phyloP scores from a whole-genome alignment of 2,888 invertebrate genomes.

The Stramonita haemastoma region DNA sequence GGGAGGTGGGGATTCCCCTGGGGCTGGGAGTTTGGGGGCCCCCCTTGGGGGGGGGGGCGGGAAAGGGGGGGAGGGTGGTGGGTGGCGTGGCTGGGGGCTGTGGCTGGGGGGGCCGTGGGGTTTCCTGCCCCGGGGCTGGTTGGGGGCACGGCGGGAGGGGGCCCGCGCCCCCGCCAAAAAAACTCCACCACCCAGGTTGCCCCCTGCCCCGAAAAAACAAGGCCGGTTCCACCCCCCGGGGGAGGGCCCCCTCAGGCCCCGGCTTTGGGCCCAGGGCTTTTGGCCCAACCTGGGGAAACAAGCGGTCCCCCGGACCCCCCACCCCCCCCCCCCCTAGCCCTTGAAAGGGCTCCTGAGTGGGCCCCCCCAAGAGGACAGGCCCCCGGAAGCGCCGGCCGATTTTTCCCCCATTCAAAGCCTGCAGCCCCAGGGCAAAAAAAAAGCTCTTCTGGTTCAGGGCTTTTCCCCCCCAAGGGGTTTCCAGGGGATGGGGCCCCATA shows the following conservation, averaged over 20 bases:
- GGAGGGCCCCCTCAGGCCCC: slow-evolving; percentile 19
- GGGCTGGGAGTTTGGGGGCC: slow-evolving; percentile 46
- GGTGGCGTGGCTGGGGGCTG: slow-evolving; percentile 11
- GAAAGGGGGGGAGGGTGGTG: slow-evolving; percentile 10
- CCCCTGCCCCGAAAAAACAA: slow-evolving; percentile 24
- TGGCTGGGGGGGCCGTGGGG: slow-evolving; percentile 14
- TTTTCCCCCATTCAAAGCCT: slow-evolving; percentile 45
- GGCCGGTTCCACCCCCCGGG: slow-evolving; percentile 30
- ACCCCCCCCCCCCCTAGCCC: neutral
- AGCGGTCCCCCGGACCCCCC: neutral
- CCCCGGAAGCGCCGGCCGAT: slow-evolving; percentile 43
- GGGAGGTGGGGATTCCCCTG: slow-evolving; percentile 47
- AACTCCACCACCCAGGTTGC: slow-evolving; percentile 7
- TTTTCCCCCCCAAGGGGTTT: slow-evolving; percentile 26
- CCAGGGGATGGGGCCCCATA: slow-evolving; percentile 26
- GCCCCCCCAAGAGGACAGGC: slow-evolving; percentile 23
- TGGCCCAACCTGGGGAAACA: too few relatives aligned
- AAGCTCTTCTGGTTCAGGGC: slow-evolving; percentile 39
- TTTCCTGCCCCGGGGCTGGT: slow-evolving; percentile 34
- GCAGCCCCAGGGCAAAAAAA: slow-evolving; percentile 41
- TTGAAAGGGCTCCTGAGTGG: slow-evolving; percentile 3
- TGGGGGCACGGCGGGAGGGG: slow-evolving; percentile 36
- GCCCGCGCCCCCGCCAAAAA: slow-evolving; percentile 38
- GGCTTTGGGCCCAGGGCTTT: neutral
- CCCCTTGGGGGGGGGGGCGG: slow-evolving; percentile 42